Base-by-base conservation (phyloP, 2,888 invertebrate genomes). In the Tetranychus piercei region DNA sequence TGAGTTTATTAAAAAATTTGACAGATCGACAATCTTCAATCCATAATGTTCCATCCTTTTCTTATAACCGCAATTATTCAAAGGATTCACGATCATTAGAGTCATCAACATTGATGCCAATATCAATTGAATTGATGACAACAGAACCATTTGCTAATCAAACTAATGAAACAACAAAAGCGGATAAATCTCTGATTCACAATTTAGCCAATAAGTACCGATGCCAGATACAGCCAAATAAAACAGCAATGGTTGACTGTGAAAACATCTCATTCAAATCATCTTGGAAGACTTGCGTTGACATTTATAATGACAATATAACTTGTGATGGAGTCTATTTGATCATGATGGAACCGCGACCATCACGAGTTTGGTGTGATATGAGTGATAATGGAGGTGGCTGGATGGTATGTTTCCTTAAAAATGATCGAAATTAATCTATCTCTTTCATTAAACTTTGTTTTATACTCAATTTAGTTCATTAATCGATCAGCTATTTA, bases 361-460 rank as follows among this genome's bases (percentile, higher is more conserved):
- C 77, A 7, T 73, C 76, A 3, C 72, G 77, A 43, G 79, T 77
- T 9, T 80, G 78, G 72, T 88, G 88, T 78, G 88, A 88, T 76
- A 85, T 87, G 77, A 85, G 84, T 69, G 85, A 86, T 0, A 83
- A 84, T 20, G 79, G 79, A 0, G 87, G 86, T 1, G 88, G 88
- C n/a, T 89, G 89, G 89, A 88, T 88, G 72, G 86, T 86, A 11
- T 84, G 86, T 76, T 73, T 18, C 34, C 3, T 23, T 23, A 1
- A 18, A 15, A 44, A n/a, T 9, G 71, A n/a, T 74, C 44, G 18
- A 72, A 34, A 34, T 44, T 64, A n/a, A n/a, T n/a, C n/a, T n/a
- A n/a, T n/a, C n/a, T n/a, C n/a, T 73, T n/a, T 23, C 23, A 23
- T 34, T 34, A 3, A 34, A 5, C 34, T 34, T 34, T 34, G 34